phyloP scores from a whole-genome alignment of 2,888 invertebrate species.

The Rotaria macrura region DNA sequence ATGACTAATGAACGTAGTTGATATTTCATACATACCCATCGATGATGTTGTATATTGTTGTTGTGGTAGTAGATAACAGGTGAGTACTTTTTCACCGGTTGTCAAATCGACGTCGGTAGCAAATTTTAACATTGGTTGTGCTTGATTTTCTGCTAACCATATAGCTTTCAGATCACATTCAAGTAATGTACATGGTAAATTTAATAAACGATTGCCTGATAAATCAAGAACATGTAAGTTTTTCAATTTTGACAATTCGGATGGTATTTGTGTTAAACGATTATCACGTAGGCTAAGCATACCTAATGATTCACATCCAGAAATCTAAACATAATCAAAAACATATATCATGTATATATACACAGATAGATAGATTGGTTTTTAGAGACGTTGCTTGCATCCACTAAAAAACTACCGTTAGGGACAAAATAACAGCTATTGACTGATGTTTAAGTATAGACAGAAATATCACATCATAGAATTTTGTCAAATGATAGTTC shows the following conservation, averaged over 20 bases:
- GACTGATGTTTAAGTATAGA: no score
- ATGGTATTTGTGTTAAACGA: constrained; percentile 68
- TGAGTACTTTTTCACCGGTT: constrained; percentile 82
- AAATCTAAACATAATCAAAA: constrained; percentile 54
- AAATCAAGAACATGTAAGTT: constrained; percentile 74
- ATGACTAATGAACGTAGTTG: neutral
- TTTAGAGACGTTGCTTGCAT: no score
- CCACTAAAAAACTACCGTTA: no score
- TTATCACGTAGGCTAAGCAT: constrained; percentile 73
- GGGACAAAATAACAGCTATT: no score
- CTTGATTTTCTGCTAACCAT: constrained; percentile 46
- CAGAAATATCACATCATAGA: no score
- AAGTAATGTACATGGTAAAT: constrained; percentile 29
- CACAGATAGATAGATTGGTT: no score
- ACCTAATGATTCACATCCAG: constrained; percentile 71
- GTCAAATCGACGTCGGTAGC: constrained; percentile 85
- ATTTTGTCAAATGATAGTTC: no score
- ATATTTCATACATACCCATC: neutral
- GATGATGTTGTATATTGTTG: constrained; percentile 48
- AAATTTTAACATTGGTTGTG: constrained; percentile 91
- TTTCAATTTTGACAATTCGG: constrained; percentile 75
- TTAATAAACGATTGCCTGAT: constrained; percentile 52
- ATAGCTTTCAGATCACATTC: constrained; percentile 32
- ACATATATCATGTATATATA: neutral
- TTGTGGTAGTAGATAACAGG: constrained; percentile 93